Conservation (phyloP, 2,113 vertebrate genomes). For the Leptocoma aspasia region DNA sequence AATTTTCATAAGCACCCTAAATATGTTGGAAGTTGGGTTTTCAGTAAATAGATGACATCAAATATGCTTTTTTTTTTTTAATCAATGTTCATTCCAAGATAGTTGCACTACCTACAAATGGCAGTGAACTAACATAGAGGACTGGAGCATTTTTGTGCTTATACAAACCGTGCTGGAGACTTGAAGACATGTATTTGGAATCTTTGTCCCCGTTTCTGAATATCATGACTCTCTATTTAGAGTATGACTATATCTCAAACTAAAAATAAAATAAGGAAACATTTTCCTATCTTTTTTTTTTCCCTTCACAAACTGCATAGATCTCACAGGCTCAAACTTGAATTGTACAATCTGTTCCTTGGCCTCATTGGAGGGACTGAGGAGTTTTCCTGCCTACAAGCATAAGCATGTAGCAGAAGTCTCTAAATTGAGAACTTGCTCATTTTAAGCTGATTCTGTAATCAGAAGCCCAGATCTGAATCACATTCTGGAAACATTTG, state of each 20-base stretch:
- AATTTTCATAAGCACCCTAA: slow-evolving; percentile 16
- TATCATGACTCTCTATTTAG: slow-evolving; percentile 26
- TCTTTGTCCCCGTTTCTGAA: slow-evolving; percentile 3
- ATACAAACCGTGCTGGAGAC: background rate
- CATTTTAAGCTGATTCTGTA: slow-evolving; percentile 57
- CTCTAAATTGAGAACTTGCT: slow-evolving; percentile 56
- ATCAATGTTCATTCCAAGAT: background rate
- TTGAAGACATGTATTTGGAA: background rate
- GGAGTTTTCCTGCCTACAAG: slow-evolving; percentile 27
- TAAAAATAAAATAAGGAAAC: slow-evolving; percentile 28
- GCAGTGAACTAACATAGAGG: background rate
- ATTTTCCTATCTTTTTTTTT: background rate
- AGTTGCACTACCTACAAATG: background rate
- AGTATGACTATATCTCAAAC: slow-evolving; percentile 8
- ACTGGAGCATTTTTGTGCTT: background rate
- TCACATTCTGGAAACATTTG: slow-evolving; percentile 29
- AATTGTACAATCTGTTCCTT: slow-evolving; percentile 53
- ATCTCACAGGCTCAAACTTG: slow-evolving; percentile 10
- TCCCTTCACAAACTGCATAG: background rate
- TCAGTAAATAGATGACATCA: background rate
- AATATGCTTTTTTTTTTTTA: background rate
- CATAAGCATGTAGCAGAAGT: slow-evolving; percentile 19
- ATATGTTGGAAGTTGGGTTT: background rate
- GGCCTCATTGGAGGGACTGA: slow-evolving; percentile 12
- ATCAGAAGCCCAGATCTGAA: slow-evolving; percentile 42